These are phyloP conservation scores for Vireo griseus DNA, from an alignment of 2,797 vertebrate genomes.

Conservation along the genomic window DNA sequence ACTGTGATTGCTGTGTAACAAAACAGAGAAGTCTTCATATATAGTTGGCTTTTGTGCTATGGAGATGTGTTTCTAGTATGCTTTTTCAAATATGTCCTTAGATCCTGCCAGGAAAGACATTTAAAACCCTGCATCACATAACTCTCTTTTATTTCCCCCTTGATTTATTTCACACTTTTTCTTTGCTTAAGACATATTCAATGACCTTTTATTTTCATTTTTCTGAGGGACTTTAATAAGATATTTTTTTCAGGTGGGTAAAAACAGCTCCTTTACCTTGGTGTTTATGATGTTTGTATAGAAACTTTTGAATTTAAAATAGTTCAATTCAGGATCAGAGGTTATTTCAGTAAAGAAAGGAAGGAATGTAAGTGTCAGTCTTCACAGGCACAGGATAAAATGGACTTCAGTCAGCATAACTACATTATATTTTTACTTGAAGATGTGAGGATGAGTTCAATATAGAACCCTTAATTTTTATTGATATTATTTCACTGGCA, in stretches of 20 bases:
- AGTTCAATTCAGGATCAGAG: not conserved
- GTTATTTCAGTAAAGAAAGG: not conserved
- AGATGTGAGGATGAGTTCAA: not conserved
- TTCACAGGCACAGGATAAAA: not conserved
- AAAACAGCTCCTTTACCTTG: not conserved
- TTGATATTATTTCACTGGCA: not conserved
- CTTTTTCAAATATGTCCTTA: not conserved
- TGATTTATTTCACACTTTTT: not conserved
- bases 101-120: not conserved
- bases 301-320: not conserved
- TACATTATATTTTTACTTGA: not conserved
- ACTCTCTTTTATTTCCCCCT: not conserved
- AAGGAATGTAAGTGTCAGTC: not conserved
- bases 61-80: rapidly evolving
- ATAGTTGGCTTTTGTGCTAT: not conserved
- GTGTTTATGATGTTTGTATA: not conserved
- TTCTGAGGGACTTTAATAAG: not conserved
- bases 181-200: not conserved
- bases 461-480: not conserved
- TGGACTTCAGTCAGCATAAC: not conserved
- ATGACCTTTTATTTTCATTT: not conserved
- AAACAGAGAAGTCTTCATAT: not conserved
- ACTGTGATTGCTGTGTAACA: not conserved
- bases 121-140: not conserved
- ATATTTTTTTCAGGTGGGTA: not conserved